Evolutionary conservation across 2,888 invertebrate species (phyloP).

Genomic region (Hesperia comma): DNA sequence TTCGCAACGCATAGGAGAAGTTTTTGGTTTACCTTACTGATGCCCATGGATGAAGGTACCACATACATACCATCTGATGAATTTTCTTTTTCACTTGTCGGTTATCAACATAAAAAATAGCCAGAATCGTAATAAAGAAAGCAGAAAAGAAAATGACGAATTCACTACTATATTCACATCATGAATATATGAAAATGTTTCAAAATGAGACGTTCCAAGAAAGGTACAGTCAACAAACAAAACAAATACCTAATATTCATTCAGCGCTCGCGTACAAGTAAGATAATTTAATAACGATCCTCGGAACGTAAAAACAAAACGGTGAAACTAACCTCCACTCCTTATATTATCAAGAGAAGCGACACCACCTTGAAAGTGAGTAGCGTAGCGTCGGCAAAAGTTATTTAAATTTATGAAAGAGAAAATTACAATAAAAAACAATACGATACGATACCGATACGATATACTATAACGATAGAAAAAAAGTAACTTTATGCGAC

Average conservation of each 20-base stretch:
- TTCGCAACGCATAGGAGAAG: no score
- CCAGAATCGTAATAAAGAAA: not conserved
- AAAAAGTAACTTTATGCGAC: no score
- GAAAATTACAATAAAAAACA: no score
- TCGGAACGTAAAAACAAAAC: constrained; percentile 8
- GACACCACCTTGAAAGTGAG: constrained; percentile 26
- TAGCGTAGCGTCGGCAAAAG: constrained; percentile 18
- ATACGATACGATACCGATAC: no score
- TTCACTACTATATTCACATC: constrained; percentile 1
- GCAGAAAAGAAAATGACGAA: not conserved
- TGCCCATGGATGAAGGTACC: no score
- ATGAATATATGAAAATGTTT: constrained; percentile 2
- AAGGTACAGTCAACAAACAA: constrained; percentile 23
- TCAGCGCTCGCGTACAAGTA: constrained; percentile 15
- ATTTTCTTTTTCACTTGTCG: no score
- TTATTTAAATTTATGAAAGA: not conserved
- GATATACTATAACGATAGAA: no score
- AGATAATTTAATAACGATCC: constrained; percentile 21
- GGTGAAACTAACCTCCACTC: constrained; percentile 9
- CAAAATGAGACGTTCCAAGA: constrained; percentile 13
- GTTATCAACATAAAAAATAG: not conserved
- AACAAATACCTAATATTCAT: constrained; percentile 12
- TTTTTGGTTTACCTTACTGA: no score
- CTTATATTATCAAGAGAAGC: constrained; percentile 4
- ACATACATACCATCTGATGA: no score